Evolutionary conservation across 2,888 invertebrate genomes (phyloP).

Genomic region (Allacma fusca): DNA sequence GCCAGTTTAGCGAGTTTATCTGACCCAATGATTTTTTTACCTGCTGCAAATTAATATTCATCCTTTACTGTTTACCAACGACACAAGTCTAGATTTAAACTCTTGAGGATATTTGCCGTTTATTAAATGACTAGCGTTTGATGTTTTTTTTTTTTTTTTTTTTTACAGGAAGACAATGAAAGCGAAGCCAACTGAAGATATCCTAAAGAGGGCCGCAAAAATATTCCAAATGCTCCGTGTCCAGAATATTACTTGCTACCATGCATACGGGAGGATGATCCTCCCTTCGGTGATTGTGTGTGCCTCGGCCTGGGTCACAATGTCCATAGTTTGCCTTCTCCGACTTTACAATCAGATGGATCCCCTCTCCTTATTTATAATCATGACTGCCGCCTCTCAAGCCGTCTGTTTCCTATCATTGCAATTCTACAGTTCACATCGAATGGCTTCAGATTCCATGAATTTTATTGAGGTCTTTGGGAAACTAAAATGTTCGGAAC

Average conservation of each 20-base stretch:
- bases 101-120: no score
- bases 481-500: background rate
- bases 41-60: no score
- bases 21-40: no score
- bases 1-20: no score
- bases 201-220: background rate
- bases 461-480: background rate
- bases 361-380: background rate
- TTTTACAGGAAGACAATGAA: background rate
- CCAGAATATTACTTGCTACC: background rate
- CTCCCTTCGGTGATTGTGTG: background rate
- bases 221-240: slow-evolving; percentile 3
- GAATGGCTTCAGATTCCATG: background rate
- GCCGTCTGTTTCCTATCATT: background rate
- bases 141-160: no score
- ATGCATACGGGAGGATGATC: background rate
- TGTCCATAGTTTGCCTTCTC: background rate
- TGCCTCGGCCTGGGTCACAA: background rate
- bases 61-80: no score
- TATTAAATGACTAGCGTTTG: no score
- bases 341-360: background rate
- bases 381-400: background rate
- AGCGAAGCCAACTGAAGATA: background rate
- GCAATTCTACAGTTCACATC: background rate
- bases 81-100: no score